A percentile compares a stretch with the other conserved stretches of the same genome.
Conservation (phyloP, 2,888 invertebrate species). For the Melikaiella ostensackeni region DNA sequence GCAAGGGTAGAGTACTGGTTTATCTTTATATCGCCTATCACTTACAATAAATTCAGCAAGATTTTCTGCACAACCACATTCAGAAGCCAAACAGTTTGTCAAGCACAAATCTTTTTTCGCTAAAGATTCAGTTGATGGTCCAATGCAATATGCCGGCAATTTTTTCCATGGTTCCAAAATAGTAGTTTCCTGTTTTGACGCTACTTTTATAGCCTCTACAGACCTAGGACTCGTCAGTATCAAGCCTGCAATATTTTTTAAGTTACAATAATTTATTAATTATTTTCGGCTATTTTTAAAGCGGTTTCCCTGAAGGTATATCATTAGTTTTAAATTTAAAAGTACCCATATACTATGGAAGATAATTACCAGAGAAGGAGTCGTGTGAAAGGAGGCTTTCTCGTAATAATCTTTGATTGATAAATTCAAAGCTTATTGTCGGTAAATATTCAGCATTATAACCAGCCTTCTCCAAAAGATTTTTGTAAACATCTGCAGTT, state of each 20-base stretch:
- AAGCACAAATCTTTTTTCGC: slow-evolving; percentile 62
- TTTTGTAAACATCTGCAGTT: slow-evolving; percentile 62
- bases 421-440: slow-evolving; percentile 67
- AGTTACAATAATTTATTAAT: slow-evolving; percentile 12
- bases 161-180: slow-evolving; percentile 62
- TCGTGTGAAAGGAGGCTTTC: slow-evolving; percentile 58
- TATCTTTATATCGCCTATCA: slow-evolving; percentile 44
- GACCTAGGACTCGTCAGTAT: slow-evolving; percentile 73
- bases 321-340: slow-evolving; percentile 9
- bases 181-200: slow-evolving; percentile 50
- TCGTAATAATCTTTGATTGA: slow-evolving; percentile 62
- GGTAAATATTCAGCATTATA: slow-evolving; percentile 65
- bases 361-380: slow-evolving; percentile 66
- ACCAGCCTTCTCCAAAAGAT: slow-evolving; percentile 63
- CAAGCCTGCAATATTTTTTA: slow-evolving; percentile 62
- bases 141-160: slow-evolving; percentile 69
- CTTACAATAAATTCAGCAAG: slow-evolving; percentile 64
- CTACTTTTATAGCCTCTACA: slow-evolving; percentile 65
- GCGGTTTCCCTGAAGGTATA: slow-evolving; percentile 4
- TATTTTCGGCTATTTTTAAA: neutral
- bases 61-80: slow-evolving; percentile 71
- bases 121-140: slow-evolving; percentile 67
- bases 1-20: slow-evolving; percentile 70
- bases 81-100: slow-evolving; percentile 62
- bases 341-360: neutral